phyloP scores from a whole-genome alignment of 2,888 invertebrate species.

The Agrochola lota region DNA sequence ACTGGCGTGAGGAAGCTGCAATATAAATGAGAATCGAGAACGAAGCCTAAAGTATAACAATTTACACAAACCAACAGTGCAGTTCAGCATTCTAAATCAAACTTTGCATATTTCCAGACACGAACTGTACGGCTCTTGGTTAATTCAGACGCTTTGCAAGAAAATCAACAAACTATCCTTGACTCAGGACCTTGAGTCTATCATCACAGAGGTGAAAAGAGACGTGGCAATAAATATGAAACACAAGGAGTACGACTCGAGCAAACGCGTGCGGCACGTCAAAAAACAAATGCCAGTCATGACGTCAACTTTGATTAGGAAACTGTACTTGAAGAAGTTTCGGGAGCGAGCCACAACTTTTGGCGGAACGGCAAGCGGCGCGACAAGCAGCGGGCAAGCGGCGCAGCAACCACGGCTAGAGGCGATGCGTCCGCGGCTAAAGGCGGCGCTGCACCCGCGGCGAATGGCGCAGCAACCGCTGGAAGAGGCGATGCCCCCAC shows the following conservation, averaged over 20 bases:
- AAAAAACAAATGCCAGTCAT: conserved; percentile 79
- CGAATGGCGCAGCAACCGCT: no score
- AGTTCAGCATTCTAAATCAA: neutral
- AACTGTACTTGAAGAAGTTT: conserved; percentile 75
- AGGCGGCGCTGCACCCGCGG: no score
- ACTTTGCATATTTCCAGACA: conserved; percentile 69
- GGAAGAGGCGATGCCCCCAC: no score
- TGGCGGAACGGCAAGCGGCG: no score
- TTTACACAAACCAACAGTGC: neutral
- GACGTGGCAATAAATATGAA: conserved; percentile 79
- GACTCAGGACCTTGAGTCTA: conserved; percentile 78
- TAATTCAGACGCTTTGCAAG: conserved; percentile 81
- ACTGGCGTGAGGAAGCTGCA: no score
- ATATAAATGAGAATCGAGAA: no score
- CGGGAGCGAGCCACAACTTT: conserved; percentile 53
- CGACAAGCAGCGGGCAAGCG: no score
- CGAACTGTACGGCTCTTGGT: conserved; percentile 79
- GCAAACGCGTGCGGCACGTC: conserved; percentile 70
- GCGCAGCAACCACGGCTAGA: no score
- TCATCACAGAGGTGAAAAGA: conserved; percentile 80
- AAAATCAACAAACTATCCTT: conserved; percentile 75
- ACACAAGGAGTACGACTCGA: conserved; percentile 70
- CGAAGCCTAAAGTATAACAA: no score
- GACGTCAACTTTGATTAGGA: conserved; percentile 79
- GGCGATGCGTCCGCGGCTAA: no score